Percentiles rank a stretch among this genome's conserved stretches.
These are phyloP conservation scores for Byasa hedistus DNA, from an alignment of 2,888 invertebrate genomes.

Conservation along the genomic window DNA sequence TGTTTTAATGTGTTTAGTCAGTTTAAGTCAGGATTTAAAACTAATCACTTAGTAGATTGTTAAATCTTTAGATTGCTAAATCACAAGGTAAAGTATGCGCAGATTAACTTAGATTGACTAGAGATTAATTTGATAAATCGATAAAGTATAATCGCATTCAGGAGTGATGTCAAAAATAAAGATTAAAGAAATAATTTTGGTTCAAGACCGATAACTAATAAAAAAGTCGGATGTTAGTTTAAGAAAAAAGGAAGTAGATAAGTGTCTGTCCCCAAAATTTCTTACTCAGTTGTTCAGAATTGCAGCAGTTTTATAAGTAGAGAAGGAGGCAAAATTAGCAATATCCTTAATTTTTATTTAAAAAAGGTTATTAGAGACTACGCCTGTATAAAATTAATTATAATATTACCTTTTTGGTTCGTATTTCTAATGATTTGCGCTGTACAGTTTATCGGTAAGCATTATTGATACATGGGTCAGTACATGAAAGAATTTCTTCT, in stretches of 20 bases:
- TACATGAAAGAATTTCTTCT: no score
- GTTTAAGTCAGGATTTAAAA: not conserved
- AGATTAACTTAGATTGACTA: slow-evolving; percentile 6
- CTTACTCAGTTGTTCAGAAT: no score
- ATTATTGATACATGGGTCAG: no score
- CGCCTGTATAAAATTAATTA: no score
- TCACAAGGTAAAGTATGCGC: slow-evolving; percentile 2
- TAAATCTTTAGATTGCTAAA: slow-evolving; percentile 5
- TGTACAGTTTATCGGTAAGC: not conserved
- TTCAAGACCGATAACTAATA: not conserved
- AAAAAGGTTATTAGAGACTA: no score
- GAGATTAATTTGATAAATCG: slow-evolving; percentile 12
- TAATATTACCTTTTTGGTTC: not conserved
- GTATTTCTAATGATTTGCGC: not conserved
- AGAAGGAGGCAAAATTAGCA: no score
- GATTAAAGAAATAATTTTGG: not conserved
- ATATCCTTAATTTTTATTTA: no score
- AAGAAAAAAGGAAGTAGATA: no score
- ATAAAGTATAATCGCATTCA: slow-evolving; percentile 7
- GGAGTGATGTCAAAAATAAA: not conserved
- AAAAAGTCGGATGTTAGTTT: not conserved
- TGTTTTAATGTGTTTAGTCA: no score
- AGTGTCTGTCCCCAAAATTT: no score
- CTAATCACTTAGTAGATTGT: not conserved
- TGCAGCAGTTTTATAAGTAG: no score